Evolutionary conservation across 1,140 invertebrate species (phyloP).

Genomic region (Eupristina koningsbergeri): DNA sequence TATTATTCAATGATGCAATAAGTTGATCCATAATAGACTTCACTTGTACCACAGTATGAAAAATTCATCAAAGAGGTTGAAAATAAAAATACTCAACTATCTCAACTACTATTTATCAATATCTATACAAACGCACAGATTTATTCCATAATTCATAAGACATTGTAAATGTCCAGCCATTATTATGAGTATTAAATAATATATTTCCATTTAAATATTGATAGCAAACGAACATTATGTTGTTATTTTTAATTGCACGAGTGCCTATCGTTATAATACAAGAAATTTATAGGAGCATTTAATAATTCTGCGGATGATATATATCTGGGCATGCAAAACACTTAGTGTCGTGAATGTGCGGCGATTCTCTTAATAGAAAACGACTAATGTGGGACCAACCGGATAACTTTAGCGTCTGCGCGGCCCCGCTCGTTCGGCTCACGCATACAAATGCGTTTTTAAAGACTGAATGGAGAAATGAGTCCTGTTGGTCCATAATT

Average conservation of each 20-base stretch:
- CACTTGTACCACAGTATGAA: not conserved
- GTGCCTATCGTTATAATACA: too few relatives aligned
- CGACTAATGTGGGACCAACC: not conserved
- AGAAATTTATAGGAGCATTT: too few relatives aligned
- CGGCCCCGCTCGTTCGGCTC: not conserved
- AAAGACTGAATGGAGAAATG: not conserved
- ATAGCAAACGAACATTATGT: too few relatives aligned
- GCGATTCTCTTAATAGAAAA: not conserved
- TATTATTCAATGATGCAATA: slow-evolving; percentile 5
- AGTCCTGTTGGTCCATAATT: not conserved
- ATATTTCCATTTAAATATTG: too few relatives aligned
- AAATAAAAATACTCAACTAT: not conserved
- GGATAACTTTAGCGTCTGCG: too few relatives aligned
- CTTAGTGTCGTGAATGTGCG: not conserved
- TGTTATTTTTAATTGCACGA: too few relatives aligned
- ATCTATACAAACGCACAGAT: too few relatives aligned
- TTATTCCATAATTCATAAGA: too few relatives aligned
- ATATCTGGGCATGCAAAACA: not conserved
- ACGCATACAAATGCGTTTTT: not conserved
- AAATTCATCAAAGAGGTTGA: not conserved
- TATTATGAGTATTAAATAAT: too few relatives aligned
- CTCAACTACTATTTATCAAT: too few relatives aligned
- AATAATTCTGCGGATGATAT: too few relatives aligned
- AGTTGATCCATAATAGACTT: slow-evolving; percentile 22
- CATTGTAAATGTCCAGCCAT: too few relatives aligned